Evolutionary conservation across 2,113 vertebrate genomes (phyloP).

Genomic region (Scopus umbretta): DNA sequence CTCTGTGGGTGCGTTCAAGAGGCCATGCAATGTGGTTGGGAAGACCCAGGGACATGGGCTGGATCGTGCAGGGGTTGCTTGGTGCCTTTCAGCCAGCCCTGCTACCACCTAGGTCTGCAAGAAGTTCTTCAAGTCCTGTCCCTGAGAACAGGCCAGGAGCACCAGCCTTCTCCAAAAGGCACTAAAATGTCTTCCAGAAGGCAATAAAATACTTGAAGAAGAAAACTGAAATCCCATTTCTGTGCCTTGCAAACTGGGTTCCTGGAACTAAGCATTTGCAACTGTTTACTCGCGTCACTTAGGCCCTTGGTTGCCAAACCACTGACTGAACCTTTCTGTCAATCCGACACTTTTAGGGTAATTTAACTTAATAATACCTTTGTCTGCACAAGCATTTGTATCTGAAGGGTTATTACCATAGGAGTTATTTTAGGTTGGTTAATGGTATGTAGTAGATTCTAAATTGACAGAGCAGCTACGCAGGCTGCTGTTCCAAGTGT

Average conservation of each 20-base stretch:
- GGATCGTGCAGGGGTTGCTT: neutral
- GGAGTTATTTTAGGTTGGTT: constrained; percentile 82
- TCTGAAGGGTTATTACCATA: constrained; percentile 80
- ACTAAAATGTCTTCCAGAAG: neutral
- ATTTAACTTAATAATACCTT: constrained; percentile 82
- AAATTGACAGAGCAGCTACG: constrained; percentile 68
- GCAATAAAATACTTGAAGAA: neutral
- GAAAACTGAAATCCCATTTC: neutral
- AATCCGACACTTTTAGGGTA: constrained; percentile 78
- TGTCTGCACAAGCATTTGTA: constrained; percentile 65
- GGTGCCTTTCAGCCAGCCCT: neutral
- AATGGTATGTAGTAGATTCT: constrained; percentile 76
- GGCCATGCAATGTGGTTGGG: fast-evolving
- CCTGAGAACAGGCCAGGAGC: neutral
- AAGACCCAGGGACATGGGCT: fast-evolving
- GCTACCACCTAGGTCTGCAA: too few species aligned
- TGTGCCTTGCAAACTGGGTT: neutral
- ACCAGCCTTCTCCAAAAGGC: neutral
- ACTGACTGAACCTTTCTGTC: constrained; percentile 75
- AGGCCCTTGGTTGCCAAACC: constrained; percentile 66
- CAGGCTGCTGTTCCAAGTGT: constrained; percentile 66
- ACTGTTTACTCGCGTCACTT: constrained; percentile 61
- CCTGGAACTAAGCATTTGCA: neutral
- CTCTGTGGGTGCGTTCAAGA: fast-evolving
- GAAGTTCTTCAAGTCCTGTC: neutral